Evolutionary conservation across 2,113 vertebrate genomes (phyloP), one percentile per base, ranked within the genome.

Genomic region (Aegotheles bennettii): DNA sequence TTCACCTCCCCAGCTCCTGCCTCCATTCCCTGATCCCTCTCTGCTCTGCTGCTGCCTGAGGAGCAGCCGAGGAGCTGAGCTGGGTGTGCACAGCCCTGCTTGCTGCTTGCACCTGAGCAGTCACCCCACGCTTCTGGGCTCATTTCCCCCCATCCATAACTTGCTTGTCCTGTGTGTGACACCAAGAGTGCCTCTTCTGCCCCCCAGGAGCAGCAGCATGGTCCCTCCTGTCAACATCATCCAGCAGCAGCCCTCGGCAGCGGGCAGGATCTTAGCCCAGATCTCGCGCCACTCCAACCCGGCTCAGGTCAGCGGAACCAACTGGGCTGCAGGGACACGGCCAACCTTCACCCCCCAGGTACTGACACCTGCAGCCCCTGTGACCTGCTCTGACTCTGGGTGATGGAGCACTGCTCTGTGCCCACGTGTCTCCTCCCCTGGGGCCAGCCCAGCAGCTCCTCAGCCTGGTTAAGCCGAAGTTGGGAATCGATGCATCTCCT

Each of bases 341-440:
- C 97, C 98, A 6, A 84, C 98, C 6, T 99, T 99, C 95, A 97
- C 98, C 24, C 96, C 98, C 78, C 99, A 99, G 98, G 99, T 99
- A 96, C 87, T 40, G 9, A 45, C 68, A 6, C 45, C 67, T 14
- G 2, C 16, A 2, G 14, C 43, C 38, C 91, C 53, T n/a, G n/a
- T 6, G 11, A 3, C 6, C 51, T 8, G 77, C 48, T 43, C 28
- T 33, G 8, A 6, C 54, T 60, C 4, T 7, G 56, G 24, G 56
- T 1, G 45, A 9, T 3, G 71, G 63, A 19, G 56, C 73, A 0
- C 2, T 2, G 20, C 77, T 3, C 4, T 2, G 7, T 12, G 31
- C 33, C 38, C 14, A 0, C 4, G 7, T 0, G 60, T 84, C 63
- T 47, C 17, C 50, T 12, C 17, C 64, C 57, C 2, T 0, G 38